These are phyloP conservation scores for Caradrina kadenii DNA, from an alignment of 2,888 invertebrate genomes.

Conservation along the genomic window DNA sequence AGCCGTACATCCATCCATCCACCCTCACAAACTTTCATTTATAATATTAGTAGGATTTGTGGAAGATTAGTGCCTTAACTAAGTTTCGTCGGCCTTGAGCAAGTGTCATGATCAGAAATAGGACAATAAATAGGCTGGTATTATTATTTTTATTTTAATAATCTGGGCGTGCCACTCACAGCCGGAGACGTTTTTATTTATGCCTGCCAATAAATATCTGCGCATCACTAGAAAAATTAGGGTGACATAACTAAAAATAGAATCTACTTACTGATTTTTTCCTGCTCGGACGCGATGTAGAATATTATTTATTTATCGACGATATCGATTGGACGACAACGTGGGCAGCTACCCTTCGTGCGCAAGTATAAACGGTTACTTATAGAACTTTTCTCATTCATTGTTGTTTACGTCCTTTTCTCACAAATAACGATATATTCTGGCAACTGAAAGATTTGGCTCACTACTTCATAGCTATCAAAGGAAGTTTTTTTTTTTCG, in stretches of 20 bases:
- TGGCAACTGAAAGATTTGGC: too few relatives aligned
- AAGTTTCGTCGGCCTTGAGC: too few relatives aligned
- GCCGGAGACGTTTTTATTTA: neutral
- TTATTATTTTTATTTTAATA: neutral
- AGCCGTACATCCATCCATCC: too few relatives aligned
- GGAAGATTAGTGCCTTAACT: too few relatives aligned
- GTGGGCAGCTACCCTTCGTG: constrained; percentile 10
- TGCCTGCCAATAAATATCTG: constrained; percentile 1
- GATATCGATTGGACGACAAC: constrained; percentile 41
- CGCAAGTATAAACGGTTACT: constrained; percentile 2
- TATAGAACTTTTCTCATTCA: constrained; percentile 9
- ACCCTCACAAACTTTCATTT: too few relatives aligned
- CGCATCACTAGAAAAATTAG: neutral
- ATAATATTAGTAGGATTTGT: too few relatives aligned
- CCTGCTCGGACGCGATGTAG: constrained; percentile 4
- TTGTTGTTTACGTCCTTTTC: neutral
- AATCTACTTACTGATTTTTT: neutral
- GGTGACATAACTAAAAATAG: constrained; percentile 21
- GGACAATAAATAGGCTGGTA: too few relatives aligned
- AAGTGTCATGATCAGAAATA: too few relatives aligned
- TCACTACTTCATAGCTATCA: too few relatives aligned
- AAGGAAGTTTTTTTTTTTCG: too few relatives aligned
- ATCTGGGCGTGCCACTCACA: neutral
- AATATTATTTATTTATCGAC: constrained; percentile 48
- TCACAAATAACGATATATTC: neutral